Evolutionary conservation across 2,888 invertebrate genomes (phyloP).

Genomic region (Luperina nickerlii): DNA sequence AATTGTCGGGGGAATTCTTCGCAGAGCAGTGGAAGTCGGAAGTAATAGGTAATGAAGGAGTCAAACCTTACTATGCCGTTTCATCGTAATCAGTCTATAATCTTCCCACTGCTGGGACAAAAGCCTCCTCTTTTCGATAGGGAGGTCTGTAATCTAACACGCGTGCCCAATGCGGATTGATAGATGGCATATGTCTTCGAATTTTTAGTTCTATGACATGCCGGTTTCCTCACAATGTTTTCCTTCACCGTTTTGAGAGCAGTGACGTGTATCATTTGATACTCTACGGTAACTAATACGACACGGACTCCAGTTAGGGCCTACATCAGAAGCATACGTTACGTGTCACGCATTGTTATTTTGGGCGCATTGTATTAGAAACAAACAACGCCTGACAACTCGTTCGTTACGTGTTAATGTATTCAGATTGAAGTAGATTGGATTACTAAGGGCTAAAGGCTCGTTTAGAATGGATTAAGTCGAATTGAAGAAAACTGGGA

Average conservation of each 20-base stretch:
- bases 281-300: not conserved
- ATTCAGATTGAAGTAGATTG: constrained; percentile 40
- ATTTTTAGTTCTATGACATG: not conserved
- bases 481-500: not conserved
- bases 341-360: constrained; percentile 52
- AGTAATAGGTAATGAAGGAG: not conserved
- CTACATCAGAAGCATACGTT: not conserved
- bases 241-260: not conserved
- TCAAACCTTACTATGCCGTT: not conserved
- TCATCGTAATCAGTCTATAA: not conserved
- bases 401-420: constrained; percentile 51
- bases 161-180: not conserved
- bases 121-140: not conserved
- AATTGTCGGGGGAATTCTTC: not conserved
- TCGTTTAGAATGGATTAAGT: not conserved
- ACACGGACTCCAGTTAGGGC: not conserved
- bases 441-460: constrained; percentile 47
- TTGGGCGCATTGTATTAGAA: constrained; percentile 49
- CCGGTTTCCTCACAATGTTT: not conserved
- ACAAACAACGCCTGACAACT: constrained; percentile 43
- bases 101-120: not conserved
- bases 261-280: not conserved
- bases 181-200: not conserved
- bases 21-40: not conserved
- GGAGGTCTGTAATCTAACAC: too few species aligned